Evolutionary conservation across 2,113 vertebrate genomes (phyloP).

Genomic region (Rissa tridactyla): DNA sequence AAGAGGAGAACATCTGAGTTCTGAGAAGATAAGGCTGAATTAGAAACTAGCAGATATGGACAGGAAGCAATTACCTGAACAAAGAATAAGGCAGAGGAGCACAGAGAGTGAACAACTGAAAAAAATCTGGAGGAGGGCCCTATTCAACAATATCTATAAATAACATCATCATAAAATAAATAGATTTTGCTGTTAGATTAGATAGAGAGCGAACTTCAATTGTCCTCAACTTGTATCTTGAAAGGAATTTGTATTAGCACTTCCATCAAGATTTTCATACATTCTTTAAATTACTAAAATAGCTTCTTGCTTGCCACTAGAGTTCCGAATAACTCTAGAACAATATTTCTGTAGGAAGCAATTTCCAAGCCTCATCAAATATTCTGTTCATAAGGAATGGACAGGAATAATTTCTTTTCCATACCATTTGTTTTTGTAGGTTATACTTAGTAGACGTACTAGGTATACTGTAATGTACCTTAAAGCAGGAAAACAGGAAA

Average conservation of each 20-base stretch:
- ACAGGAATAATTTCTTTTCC: neutral
- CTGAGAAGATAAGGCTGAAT: neutral
- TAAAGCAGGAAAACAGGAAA: neutral
- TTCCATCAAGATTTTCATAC: neutral
- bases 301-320: neutral
- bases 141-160: neutral
- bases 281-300: neutral
- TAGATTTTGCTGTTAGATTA: neutral
- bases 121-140: neutral
- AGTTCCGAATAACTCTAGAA: neutral
- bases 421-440: neutral
- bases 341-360: neutral
- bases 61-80: neutral
- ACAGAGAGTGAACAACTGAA: neutral
- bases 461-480: neutral
- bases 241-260: neutral
- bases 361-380: neutral
- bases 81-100: neutral
- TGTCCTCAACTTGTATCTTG: neutral
- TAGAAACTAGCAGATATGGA: neutral
- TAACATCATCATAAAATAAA: neutral
- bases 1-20: neutral
- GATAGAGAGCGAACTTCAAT: neutral
- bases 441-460: neutral
- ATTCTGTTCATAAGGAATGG: neutral